Base-by-base conservation (phyloP, 2,888 invertebrate genomes). In the Periphyllus acericola region DNA sequence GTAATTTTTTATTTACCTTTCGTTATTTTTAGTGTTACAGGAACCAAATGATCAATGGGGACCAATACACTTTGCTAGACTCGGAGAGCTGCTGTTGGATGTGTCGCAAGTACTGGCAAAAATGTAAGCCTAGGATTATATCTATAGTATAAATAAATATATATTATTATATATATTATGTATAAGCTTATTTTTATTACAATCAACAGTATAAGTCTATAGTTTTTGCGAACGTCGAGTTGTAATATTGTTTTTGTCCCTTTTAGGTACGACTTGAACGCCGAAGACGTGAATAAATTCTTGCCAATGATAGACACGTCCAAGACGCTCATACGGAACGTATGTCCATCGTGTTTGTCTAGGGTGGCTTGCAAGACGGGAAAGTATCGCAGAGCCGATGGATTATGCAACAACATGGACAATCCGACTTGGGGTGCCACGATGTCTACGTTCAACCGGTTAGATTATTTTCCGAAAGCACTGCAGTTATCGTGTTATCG, bases 381-480 rank as follows among this genome's bases (percentile, higher is more conserved):
- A 82, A 97, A 97, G 91, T 97, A 97, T 92, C 93, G 97, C 29
- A 93, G 97, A 40, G 94, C 95, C 90, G 97, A 97, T 91, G 97
- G 97, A 0, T 94, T 97, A 11, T 97, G 97, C 92, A 97, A 96
- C 90, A 97, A 97, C 91, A 92, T 97, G 90, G 94, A 95, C 89
- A 95, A 97, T 92, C 97, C 97, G 0, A 96, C 96, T 0, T 97
- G 97, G 97, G 97, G 97, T 1, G 95, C 97, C 25, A 94, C 95
- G 5, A 95, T 95, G 91, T 94, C 96, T 21, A 96, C 97, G 1
- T 97, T 97, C 92, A 95, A 96, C 90, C 95, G 97, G 94, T 94
- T 60, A 60, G 25, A 60, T 25, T 60, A 21, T 60, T 60, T 25
- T 14, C 46, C 14, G 46, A 14, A 1, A 46, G 14, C 46, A 46